Percentiles rank a stretch among this genome's conserved stretches.
Evolutionary conservation across 2,888 invertebrate genomes (phyloP).

Genomic region (Tanaodytes sp.): DNA sequence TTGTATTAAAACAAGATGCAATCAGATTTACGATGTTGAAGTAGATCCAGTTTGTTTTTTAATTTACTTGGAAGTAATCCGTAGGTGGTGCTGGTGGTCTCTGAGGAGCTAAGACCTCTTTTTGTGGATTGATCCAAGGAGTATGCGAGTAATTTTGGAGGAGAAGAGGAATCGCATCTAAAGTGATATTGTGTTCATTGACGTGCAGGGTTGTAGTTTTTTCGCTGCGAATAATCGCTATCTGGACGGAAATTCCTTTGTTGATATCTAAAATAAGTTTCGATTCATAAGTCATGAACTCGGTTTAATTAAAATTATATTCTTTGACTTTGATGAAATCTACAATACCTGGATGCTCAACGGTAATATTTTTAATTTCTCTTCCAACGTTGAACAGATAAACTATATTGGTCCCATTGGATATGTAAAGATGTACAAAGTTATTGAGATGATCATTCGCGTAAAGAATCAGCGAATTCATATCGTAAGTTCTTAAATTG

Average conservation of each 20-base stretch:
- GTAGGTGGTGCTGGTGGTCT: constrained; percentile 91
- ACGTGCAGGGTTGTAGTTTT: constrained; percentile 86
- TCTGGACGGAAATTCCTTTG: constrained; percentile 88
- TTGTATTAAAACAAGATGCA: no score
- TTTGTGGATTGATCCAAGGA: constrained; percentile 89
- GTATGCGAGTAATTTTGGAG: constrained; percentile 86
- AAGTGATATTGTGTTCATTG: constrained; percentile 83
- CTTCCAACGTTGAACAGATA: no score
- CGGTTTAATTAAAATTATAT: no score
- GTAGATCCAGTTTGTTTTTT: no score
- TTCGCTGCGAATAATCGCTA: constrained; percentile 85
- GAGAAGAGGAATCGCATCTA: constrained; percentile 80
- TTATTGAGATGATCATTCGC: constrained; percentile 95
- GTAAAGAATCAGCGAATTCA: constrained; percentile 87
- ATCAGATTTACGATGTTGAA: no score
- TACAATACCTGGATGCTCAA: no score
- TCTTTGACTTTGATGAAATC: no score
- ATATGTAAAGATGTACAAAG: constrained; percentile 90
- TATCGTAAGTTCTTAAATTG: constrained; percentile 90
- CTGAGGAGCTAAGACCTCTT: constrained; percentile 89
- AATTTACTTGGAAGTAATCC: constrained; percentile 88
- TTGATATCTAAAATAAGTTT: constrained; percentile 79
- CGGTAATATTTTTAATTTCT: no score
- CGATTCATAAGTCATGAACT: no score
- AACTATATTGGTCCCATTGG: constrained; percentile 85